Percentiles rank a stretch among this genome's conserved stretches.
phyloP scores from a whole-genome alignment of 2,113 vertebrate species.

The Siniperca chuatsi region DNA sequence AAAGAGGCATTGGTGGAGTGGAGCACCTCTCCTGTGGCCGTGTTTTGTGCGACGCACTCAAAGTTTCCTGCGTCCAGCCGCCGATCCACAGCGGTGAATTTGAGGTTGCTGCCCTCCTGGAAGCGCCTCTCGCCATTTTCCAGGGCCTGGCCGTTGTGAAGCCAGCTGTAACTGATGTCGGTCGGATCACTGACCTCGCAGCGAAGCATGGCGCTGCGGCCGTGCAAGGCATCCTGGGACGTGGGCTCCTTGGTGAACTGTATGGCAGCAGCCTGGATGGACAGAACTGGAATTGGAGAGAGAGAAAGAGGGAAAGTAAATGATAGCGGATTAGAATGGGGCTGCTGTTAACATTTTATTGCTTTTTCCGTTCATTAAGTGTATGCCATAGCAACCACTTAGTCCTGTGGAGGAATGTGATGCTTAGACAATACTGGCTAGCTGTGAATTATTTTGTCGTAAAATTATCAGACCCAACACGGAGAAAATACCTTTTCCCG shows the following conservation, averaged over 20 bases:
- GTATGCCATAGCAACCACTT: slow-evolving; percentile 55
- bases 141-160: slow-evolving; percentile 84
- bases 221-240: slow-evolving; percentile 96
- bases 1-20: slow-evolving; percentile 90
- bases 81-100: slow-evolving; percentile 91
- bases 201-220: slow-evolving; percentile 95
- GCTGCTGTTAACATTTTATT: slow-evolving; percentile 70
- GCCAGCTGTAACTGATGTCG: slow-evolving; percentile 86
- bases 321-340: slow-evolving; percentile 57
- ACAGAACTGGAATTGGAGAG: slow-evolving; percentile 71
- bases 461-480: slow-evolving; percentile 55
- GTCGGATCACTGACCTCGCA: slow-evolving; percentile 90
- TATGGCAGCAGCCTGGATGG: slow-evolving; percentile 79
- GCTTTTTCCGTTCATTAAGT: slow-evolving; percentile 79
- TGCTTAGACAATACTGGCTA: slow-evolving; percentile 67
- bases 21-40: slow-evolving; percentile 80
- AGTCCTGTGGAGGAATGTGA: slow-evolving; percentile 61
- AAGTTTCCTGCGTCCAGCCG: slow-evolving; percentile 90
- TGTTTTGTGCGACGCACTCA: slow-evolving; percentile 87
- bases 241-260: slow-evolving; percentile 94
- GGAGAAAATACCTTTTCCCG: slow-evolving; percentile 20
- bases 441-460: slow-evolving; percentile 67
- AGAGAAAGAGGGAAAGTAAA: slow-evolving; percentile 40
- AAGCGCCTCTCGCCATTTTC: slow-evolving; percentile 88
- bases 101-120: slow-evolving; percentile 93